Conservation (phyloP, 35 echinoderm and acorn worm genomes). For the Anneissia japonica region DNA sequence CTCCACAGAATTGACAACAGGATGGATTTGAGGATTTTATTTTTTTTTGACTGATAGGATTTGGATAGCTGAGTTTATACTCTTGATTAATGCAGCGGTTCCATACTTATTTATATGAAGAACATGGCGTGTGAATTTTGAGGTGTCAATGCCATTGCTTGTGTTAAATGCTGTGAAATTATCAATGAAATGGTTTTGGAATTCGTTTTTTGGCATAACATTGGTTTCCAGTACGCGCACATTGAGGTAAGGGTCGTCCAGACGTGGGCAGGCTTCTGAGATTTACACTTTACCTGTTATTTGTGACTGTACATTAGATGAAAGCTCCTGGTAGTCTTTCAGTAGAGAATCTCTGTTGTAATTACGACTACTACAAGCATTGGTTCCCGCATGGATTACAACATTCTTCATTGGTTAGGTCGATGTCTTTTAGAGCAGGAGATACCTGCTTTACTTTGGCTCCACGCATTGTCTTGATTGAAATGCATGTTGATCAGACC, state of each 20-base stretch:
- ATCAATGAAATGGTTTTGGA: background rate
- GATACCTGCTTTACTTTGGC: no score
- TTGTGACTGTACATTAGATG: no score
- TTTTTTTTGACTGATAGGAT: background rate
- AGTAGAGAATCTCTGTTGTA: no score
- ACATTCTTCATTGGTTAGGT: no score
- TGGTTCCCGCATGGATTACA: no score
- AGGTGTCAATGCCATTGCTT: background rate
- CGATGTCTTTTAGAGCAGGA: no score
- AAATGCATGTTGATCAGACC: no score
- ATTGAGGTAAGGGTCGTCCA: background rate
- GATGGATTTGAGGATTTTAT: background rate
- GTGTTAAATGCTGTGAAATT: no score
- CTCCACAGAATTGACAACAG: background rate
- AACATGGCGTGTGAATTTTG: background rate
- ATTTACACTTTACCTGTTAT: no score
- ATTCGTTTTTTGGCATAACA: background rate
- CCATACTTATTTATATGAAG: background rate
- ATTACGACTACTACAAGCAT: no score
- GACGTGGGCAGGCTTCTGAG: background rate
- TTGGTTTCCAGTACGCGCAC: background rate
- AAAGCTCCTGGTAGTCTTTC: no score
- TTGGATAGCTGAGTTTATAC: background rate
- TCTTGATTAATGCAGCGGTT: background rate
- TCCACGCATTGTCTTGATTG: no score